Percentiles rank a stretch among this genome's conserved stretches.
These are phyloP conservation scores for Ambastaia sidthimunki DNA, from an alignment of 2,797 vertebrate species.

Conservation along the genomic window DNA sequence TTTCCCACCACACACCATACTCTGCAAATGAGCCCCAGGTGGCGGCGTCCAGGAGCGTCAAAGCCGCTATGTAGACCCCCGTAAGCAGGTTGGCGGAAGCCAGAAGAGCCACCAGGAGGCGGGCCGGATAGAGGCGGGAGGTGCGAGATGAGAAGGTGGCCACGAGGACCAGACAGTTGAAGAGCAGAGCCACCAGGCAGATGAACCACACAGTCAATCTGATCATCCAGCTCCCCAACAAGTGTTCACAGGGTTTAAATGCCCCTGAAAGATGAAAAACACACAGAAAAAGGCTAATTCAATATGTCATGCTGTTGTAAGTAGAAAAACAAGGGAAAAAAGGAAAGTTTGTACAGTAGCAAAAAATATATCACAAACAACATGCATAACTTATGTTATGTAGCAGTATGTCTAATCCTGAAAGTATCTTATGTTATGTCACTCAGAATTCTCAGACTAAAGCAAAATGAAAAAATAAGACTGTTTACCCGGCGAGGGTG, in stretches of 20 bases:
- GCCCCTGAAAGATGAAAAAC: slow-evolving; percentile 80
- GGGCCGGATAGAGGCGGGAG: slow-evolving; percentile 77
- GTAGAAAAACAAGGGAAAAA: background rate
- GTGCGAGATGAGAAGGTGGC: slow-evolving; percentile 82
- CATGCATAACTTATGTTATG: background rate
- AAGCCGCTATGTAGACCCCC: slow-evolving; percentile 87
- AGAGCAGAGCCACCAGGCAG: slow-evolving; percentile 91
- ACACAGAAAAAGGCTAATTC: background rate
- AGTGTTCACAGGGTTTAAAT: slow-evolving; percentile 95
- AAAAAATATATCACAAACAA: background rate
- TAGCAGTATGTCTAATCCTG: background rate
- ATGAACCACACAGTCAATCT: slow-evolving; percentile 99
- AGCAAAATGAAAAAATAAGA: background rate
- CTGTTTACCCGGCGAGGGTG: slow-evolving; percentile 88
- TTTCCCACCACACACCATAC: slow-evolving; percentile 97
- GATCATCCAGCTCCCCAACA: slow-evolving; percentile 99
- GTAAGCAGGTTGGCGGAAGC: slow-evolving; percentile 92
- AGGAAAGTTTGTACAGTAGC: background rate
- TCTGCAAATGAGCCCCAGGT: slow-evolving; percentile 95
- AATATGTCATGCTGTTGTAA: background rate
- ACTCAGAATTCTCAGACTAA: background rate
- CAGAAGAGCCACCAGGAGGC: slow-evolving; percentile 89
- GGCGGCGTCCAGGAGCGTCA: slow-evolving; percentile 87
- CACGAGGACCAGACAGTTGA: slow-evolving; percentile 90
- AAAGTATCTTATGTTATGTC: background rate